These are phyloP conservation scores for Aurelia sp. DNA, from an alignment of 30 jellyfish, hydroid and myxozoan genomes.

Conservation along the genomic window DNA sequence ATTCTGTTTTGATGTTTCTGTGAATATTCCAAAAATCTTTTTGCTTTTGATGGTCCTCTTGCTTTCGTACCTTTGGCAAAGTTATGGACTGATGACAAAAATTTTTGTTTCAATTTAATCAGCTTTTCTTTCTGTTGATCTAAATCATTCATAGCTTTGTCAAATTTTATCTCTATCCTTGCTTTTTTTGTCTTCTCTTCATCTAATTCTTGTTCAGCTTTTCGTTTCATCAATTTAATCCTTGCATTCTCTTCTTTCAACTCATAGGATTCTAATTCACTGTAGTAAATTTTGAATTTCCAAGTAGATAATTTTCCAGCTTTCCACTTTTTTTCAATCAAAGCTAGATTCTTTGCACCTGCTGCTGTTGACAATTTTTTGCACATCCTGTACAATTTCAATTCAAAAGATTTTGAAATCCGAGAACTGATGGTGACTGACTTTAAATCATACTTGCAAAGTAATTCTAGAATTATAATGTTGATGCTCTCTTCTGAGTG, in stretches of 20 bases:
- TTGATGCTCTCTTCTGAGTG: no score
- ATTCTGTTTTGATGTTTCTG: neutral
- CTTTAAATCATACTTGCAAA: no score
- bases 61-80: slow-evolving; percentile 1
- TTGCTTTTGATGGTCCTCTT: slow-evolving; percentile 21
- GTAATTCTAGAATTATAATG: no score
- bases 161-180: neutral
- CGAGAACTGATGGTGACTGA: neutral
- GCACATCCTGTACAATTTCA: neutral
- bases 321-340: neutral
- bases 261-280: neutral
- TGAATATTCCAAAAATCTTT: neutral
- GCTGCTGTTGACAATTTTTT: neutral
- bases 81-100: slow-evolving; percentile 9
- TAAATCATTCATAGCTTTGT: no score
- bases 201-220: neutral
- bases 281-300: neutral
- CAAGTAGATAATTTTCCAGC: neutral
- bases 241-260: neutral
- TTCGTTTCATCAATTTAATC: neutral
- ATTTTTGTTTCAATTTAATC: neutral
- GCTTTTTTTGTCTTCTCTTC: neutral
- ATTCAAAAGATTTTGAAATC: neutral
- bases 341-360: neutral
- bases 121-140: no score